Conservation (phyloP, 2,797 vertebrate genomes). For the Pipistrellus nathusii region DNA sequence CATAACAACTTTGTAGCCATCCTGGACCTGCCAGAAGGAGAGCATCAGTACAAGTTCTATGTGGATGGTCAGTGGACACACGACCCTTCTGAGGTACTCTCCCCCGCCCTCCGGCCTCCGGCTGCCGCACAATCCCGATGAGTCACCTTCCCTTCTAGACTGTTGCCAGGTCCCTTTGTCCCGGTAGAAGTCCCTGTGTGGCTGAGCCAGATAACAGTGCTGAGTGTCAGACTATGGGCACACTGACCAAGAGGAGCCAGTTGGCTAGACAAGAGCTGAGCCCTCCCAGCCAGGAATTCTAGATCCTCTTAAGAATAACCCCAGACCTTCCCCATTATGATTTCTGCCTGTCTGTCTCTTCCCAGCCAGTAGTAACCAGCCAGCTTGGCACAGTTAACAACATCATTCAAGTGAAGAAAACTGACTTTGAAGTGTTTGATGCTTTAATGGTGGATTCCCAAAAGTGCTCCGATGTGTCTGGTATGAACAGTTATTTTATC, state of each 20-base stretch:
- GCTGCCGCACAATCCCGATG: not conserved
- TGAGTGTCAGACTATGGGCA: not conserved
- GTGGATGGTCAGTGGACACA: slow-evolving; percentile 98
- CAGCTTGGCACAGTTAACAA: slow-evolving; percentile 97
- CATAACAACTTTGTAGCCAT: slow-evolving; percentile 98
- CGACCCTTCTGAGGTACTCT: slow-evolving; percentile 93
- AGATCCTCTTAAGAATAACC: slow-evolving; percentile 7
- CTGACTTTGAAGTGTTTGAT: slow-evolving; percentile 98
- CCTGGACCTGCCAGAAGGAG: slow-evolving; percentile 97
- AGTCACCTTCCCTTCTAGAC: not conserved
- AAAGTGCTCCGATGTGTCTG: slow-evolving; percentile 94
- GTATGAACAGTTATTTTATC: slow-evolving; percentile 87
- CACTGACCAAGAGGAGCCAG: not conserved
- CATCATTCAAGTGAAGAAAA: slow-evolving; percentile 95
- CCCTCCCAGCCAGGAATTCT: not conserved
- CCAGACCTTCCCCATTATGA: slow-evolving; percentile 32
- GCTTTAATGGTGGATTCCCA: slow-evolving; percentile 97
- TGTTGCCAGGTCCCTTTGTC: not conserved
- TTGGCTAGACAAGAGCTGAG: not conserved
- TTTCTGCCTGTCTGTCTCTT: slow-evolving; percentile 79
- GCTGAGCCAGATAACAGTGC: not conserved
- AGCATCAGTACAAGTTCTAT: slow-evolving; percentile 98
- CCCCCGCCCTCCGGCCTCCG: not conserved
- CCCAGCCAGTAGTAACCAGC: slow-evolving; percentile 93
- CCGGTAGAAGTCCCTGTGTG: not conserved